A percentile compares a stretch with the other conserved stretches of the same genome.
Evolutionary conservation across 2,113 vertebrate genomes (phyloP).

Genomic region (Pteronura brasiliensis): DNA sequence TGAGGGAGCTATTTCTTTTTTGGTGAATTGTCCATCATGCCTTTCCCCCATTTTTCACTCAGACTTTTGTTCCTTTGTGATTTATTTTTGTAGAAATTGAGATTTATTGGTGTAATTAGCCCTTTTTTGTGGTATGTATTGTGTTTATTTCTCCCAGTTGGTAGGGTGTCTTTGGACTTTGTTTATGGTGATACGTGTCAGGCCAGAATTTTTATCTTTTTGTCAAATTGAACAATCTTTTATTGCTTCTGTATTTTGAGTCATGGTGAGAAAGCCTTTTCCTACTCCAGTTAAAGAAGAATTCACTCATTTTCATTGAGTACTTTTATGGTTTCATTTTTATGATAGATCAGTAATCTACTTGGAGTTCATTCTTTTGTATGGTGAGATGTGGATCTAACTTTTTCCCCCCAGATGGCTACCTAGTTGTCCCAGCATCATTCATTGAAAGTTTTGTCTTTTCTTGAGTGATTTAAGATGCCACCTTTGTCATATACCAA

Average conservation of each 20-base stretch:
- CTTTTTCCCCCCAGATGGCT: background rate
- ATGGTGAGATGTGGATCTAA: background rate
- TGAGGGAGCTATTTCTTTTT: background rate
- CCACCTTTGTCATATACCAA: background rate
- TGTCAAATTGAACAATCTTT: background rate
- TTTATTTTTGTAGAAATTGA: background rate
- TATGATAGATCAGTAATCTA: background rate
- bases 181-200: background rate
- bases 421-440: background rate
- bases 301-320: background rate
- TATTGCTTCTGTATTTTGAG: background rate
- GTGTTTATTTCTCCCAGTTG: background rate
- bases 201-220: background rate
- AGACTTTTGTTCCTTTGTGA: background rate
- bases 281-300: background rate
- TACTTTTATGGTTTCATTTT: background rate
- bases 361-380: background rate
- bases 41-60: background rate
- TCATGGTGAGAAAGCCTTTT: background rate
- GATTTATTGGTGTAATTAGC: background rate
- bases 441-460: background rate
- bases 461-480: background rate
- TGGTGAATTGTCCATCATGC: background rate
- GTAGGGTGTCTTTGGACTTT: background rate
- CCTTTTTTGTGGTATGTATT: background rate